Evolutionary conservation across 2,113 vertebrate genomes (phyloP).

Genomic region (Gopherus flavomarginatus): DNA sequence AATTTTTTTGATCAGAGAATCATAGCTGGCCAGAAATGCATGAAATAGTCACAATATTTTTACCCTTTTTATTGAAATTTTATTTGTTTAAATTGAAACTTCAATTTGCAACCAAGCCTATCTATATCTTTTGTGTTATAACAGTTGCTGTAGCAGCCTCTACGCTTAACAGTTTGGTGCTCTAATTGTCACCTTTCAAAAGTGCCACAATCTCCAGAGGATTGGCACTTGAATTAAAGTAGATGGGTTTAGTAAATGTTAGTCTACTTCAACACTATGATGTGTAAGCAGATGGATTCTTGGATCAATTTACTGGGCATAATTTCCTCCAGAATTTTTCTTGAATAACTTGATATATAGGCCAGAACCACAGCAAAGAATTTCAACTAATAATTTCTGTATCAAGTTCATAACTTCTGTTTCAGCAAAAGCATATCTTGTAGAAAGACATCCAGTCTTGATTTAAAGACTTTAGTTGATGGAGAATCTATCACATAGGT

Average conservation of each 20-base stretch:
- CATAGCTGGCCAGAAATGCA: neutral
- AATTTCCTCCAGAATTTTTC: neutral
- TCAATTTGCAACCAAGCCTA: neutral
- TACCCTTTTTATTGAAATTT: neutral
- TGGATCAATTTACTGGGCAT: neutral
- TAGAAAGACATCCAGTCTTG: neutral
- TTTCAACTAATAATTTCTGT: neutral
- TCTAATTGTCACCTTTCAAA: neutral
- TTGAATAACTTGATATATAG: neutral
- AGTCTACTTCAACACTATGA: accelerated
- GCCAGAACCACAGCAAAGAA: neutral
- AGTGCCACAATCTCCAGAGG: neutral
- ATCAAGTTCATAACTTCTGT: neutral
- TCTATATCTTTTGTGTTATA: neutral
- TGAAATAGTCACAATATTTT: neutral
- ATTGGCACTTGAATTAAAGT: neutral
- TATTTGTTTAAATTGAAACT: neutral
- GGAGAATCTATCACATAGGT: neutral
- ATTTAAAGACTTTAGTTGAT: neutral
- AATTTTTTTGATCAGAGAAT: accelerated
- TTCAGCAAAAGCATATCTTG: neutral
- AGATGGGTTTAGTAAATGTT: neutral
- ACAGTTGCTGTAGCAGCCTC: neutral
- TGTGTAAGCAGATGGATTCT: neutral
- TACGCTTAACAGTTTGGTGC: neutral